Percentiles rank a stretch among this genome's conserved stretches.
Conservation (phyloP, 2,113 vertebrate genomes). For the Megaceryle torquata region DNA sequence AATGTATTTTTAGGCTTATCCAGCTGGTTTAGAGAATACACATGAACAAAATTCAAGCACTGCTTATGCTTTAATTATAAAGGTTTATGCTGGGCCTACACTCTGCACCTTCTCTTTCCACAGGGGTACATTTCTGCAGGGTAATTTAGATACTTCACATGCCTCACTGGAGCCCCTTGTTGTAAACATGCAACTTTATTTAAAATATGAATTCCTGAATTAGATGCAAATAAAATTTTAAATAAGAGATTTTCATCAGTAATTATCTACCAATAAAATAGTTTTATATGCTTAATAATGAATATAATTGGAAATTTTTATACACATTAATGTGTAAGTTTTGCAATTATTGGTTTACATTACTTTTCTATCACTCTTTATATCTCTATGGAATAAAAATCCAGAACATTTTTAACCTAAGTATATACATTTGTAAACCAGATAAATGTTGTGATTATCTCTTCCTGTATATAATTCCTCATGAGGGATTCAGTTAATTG, state of each 20-base stretch:
- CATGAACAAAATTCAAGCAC: neutral
- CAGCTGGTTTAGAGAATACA: neutral
- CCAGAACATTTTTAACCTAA: slow-evolving; percentile 89
- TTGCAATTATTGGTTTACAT: slow-evolving; percentile 67
- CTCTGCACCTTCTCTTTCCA: neutral
- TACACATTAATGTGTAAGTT: slow-evolving; percentile 37
- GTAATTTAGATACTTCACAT: neutral
- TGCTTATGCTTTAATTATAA: slow-evolving; percentile 28
- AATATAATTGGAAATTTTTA: slow-evolving; percentile 44
- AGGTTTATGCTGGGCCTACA: neutral
- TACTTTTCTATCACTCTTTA: slow-evolving; percentile 75
- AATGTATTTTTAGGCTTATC: slow-evolving; percentile 10
- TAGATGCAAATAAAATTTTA: slow-evolving; percentile 31
- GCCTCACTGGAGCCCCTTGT: neutral
- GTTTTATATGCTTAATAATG: slow-evolving; percentile 53
- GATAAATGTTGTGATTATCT: slow-evolving; percentile 98
- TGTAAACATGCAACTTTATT: slow-evolving; percentile 26
- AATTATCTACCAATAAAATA: slow-evolving; percentile 54
- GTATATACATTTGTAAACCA: slow-evolving; percentile 95
- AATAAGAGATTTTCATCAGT: slow-evolving; percentile 40
- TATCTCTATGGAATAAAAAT: slow-evolving; percentile 77
- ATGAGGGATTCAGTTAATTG: slow-evolving; percentile 95
- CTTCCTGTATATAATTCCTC: slow-evolving; percentile 91
- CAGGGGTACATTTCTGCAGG: neutral
- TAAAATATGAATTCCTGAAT: slow-evolving; percentile 27